Base-by-base conservation (phyloP, 2,888 invertebrate species). In the Penaeus monodon region DNA sequence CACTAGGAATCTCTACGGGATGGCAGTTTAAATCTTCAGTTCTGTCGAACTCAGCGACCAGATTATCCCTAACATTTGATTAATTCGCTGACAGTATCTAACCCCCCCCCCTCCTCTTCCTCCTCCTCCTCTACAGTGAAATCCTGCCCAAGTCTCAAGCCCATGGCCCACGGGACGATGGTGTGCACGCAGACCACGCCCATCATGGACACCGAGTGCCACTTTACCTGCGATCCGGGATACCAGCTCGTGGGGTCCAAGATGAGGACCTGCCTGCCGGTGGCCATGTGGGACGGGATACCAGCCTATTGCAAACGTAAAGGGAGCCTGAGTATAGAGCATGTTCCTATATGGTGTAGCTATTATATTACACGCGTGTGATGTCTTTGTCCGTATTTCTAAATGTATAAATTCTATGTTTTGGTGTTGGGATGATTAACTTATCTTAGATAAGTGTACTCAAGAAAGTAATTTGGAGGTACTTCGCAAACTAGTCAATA, bases 221-320 rank as follows among this genome's bases (percentile, higher is more conserved):
- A 93, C 65, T 95, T 95, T 91, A 93, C 93, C 24, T 96, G 95
- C 91, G 93, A 94, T 86, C 92, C 93, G n/a, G 95, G 95, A 0
- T 94, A 94, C 91, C 93, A 94, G 90, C 92, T 95, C 78, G 94
- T 95, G 33, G 95, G 95, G 0, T 95, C 95, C 27, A 93, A 93
- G 89, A 93, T 94, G 89, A 92, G 95, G 68, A 94, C 94, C 57
- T 96, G 95, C 91, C 92, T 96, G 76, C 95, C 95, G 0, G 92
- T 95, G 76, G 94, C 95, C 0, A 93, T 94, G 91, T 96, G 95
- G 95, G 95, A 95, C 91, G 95, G 95, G 2, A 92, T 95, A 22
- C 94, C 94, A 89, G 94, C 94, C 0, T 93, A 94, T 79, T 96
- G 95, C 91, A 94, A 94, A 93, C 94, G 95, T 95, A 92, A 92